Evolutionary conservation across 1,140 invertebrate genomes (phyloP), one percentile per base, ranked within the genome.

Genomic region (Trichomalopsis sarcophagae): DNA sequence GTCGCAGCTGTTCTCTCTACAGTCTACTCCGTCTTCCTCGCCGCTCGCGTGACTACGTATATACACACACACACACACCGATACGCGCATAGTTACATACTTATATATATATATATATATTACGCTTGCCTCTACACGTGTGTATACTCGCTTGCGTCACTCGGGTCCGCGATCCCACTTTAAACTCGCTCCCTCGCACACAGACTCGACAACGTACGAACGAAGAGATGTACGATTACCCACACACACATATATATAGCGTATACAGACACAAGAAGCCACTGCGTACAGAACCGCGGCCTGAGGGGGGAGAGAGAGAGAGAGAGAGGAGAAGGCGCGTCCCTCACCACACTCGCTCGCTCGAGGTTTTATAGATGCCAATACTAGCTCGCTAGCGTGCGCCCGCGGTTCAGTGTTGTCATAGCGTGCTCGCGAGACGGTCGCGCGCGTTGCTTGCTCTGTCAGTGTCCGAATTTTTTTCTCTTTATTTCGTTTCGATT

Each of bases 321-420:
- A 66, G 47, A 55, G 50, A 33, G 50, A 36, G 50, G 13, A 13
- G 30, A 44, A 68, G 68, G 23, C 6, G 5, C 62, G 1, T 7
- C 50, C 73, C 81, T 73, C 73, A 76, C 81, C 55, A 10, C 7
- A 21, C 17, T 17, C 68, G 0, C 27, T 71, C 27, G 73, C 62
- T 30, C 7, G 21, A 40, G 62, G 33, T 21, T 71, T 71, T 71
- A 44, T 44, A 81, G 62, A 81, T 47, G 78, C 40, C 69, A 62
- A n/a, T n/a, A n/a, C 21, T 30, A 5, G 55, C 27, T 33, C 14
- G 68, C 55, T 62, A 11, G 10, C 13, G 69, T 71, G 30, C 27
- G 69, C 9, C 1, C 10, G 4, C 36, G 9, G 7, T n/a, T 76
- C 81, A 82, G 81, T 82, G 33, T 76, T 82, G 81, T 82, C 73